Percentiles rank a stretch among this genome's conserved stretches.
These are phyloP conservation scores for Apodemia hepburni DNA, from an alignment of 2,888 invertebrate genomes.

Conservation along the genomic window DNA sequence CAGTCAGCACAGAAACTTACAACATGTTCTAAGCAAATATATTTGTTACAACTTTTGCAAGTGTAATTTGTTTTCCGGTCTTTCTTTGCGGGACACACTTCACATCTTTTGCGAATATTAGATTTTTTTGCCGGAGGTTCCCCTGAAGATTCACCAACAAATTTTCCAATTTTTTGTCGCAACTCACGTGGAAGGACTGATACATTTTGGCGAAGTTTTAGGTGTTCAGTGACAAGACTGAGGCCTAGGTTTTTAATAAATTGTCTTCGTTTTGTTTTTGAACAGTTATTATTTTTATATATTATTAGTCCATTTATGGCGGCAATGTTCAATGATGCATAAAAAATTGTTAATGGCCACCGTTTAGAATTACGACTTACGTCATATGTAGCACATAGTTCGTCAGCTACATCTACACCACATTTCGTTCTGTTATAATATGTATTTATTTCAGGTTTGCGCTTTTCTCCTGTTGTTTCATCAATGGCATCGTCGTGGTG, in stretches of 20 bases:
- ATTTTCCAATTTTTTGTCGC: conserved; percentile 17
- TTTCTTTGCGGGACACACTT: conserved; percentile 27
- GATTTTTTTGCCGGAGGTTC: conserved; percentile 3
- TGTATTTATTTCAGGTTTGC: conserved; percentile 28
- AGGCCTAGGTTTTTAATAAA: conserved; percentile 5
- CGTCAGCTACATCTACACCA: conserved; percentile 25
- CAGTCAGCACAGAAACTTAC: conserved; percentile 27
- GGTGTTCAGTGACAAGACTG: conserved; percentile 11
- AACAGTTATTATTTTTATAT: too few species aligned
- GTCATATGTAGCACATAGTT: conserved; percentile 16
- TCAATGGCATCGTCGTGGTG: conserved; percentile 28
- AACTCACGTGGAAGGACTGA: conserved; percentile 19
- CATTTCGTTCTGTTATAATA: conserved; percentile 28
- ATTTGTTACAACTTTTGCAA: conserved; percentile 24
- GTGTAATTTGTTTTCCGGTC: conserved; percentile 25
- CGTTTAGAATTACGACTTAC: neutral
- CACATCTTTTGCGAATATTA: conserved; percentile 18
- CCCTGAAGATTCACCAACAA: conserved; percentile 5
- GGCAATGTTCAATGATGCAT: too few species aligned
- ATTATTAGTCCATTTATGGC: too few species aligned
- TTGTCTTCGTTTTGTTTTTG: too few species aligned
- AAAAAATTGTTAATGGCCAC: neutral
- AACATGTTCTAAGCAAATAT: conserved; percentile 25
- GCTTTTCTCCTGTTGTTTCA: conserved; percentile 26
- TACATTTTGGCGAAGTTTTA: conserved; percentile 17